These are phyloP conservation scores for Leptopilina clavipes DNA, from an alignment of 1,140 invertebrate genomes.

Conservation along the genomic window DNA sequence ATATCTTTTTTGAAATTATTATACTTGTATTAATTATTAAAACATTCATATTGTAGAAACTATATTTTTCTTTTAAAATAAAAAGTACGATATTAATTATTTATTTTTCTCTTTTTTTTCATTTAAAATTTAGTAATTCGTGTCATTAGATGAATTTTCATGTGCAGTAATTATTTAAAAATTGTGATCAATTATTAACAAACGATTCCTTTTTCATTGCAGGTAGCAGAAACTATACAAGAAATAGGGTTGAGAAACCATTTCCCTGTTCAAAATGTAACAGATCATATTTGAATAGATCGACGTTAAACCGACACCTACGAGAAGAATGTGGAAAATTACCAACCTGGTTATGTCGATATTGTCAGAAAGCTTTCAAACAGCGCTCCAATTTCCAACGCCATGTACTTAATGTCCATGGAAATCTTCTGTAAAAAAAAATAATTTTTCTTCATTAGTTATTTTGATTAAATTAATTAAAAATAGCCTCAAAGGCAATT, in stretches of 20 bases:
- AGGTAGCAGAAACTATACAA: slow-evolving; percentile 42
- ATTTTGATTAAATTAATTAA: no score
- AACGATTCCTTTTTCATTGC: slow-evolving; percentile 48
- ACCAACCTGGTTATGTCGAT: slow-evolving; percentile 47
- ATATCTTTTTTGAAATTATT: no score
- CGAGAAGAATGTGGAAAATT: slow-evolving; percentile 51
- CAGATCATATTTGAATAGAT: slow-evolving; percentile 72
- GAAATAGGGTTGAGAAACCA: slow-evolving; percentile 40
- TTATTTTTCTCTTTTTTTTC: no score
- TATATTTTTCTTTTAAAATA: no score
- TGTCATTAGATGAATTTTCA: background rate
- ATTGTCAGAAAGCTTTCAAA: slow-evolving; percentile 54
- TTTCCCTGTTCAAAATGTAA: slow-evolving; percentile 69
- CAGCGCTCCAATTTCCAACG: slow-evolving; percentile 55
- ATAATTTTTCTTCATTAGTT: background rate
- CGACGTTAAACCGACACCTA: slow-evolving; percentile 57
- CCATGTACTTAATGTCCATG: slow-evolving; percentile 72
- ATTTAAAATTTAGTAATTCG: no score
- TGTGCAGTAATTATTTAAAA: slow-evolving; percentile 14
- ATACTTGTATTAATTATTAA: no score
- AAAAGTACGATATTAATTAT: no score
- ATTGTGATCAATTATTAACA: slow-evolving; percentile 9
- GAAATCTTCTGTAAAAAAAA: slow-evolving; percentile 4
- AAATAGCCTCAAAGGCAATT: no score
- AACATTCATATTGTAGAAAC: no score